phyloP scores from a whole-genome alignment of 2,113 vertebrate species.

The Ploceus nigricollis region DNA sequence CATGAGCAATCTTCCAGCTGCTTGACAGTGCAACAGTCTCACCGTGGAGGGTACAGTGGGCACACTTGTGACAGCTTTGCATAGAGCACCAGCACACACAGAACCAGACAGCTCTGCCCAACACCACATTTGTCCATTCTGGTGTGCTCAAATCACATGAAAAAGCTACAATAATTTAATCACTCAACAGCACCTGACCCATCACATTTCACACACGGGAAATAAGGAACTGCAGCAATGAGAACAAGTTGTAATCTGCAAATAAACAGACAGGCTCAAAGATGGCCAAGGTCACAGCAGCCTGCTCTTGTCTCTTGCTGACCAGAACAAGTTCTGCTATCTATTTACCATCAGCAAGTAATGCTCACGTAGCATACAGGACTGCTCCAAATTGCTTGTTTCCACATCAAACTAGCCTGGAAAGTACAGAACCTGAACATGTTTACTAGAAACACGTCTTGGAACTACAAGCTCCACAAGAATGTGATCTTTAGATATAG shows the following conservation, averaged over 20 bases:
- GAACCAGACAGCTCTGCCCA: background rate
- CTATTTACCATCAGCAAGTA: constrained; percentile 33
- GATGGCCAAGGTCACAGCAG: constrained; percentile 38
- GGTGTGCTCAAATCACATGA: background rate
- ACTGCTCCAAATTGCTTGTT: background rate
- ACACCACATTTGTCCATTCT: background rate
- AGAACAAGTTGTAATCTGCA: background rate
- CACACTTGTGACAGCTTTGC: background rate
- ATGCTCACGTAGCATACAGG: background rate
- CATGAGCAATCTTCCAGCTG: background rate
- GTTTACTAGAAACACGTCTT: constrained; percentile 35
- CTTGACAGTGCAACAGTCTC: background rate
- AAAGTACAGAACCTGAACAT: background rate
- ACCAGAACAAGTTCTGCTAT: constrained; percentile 23
- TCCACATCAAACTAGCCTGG: constrained; percentile 37
- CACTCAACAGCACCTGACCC: constrained; percentile 16
- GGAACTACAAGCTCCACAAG: background rate
- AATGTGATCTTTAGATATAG: background rate
- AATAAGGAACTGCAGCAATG: background rate
- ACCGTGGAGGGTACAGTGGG: too few relatives aligned
- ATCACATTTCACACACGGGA: background rate
- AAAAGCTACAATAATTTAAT: background rate
- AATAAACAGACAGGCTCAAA: background rate
- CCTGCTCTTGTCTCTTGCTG: background rate
- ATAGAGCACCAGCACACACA: background rate